Conservation (phyloP, 1,140 invertebrate genomes). For the Drosophila pseudoobscura region DNA sequence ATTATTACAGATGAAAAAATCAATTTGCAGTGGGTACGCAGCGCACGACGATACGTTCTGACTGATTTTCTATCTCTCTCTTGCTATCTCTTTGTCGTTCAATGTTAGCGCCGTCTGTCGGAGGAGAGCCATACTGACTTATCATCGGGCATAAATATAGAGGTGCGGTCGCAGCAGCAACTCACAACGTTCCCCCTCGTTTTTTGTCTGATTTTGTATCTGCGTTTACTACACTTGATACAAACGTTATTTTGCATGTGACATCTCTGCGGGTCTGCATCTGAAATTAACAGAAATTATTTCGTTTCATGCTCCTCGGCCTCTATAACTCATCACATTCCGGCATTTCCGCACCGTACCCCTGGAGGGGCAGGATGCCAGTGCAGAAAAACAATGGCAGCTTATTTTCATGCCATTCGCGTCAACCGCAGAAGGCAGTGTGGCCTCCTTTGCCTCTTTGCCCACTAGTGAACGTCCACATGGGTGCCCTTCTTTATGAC, state of each 20-base stretch:
- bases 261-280: conserved; percentile 50
- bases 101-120: no score
- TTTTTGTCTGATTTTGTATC: conserved; percentile 52
- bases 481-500: conserved; percentile 6
- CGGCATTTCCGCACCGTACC: conserved; percentile 20
- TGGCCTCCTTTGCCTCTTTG: no score
- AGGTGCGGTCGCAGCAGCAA: no score
- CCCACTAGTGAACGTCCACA: no score
- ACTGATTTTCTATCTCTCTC: no score
- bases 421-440: conserved; percentile 62
- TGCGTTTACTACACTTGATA: conserved; percentile 45
- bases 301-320: conserved; percentile 55
- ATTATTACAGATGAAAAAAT: no score
- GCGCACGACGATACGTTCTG: no score
- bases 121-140: no score
- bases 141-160: no score
- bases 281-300: conserved; percentile 79
- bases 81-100: no score
- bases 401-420: conserved; percentile 76
- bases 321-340: conserved; percentile 44
- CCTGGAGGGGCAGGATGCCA: background rate
- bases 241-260: conserved; percentile 43
- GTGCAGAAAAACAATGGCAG: conserved; percentile 64
- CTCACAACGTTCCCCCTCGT: background rate
- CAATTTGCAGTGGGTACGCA: no score